Evolutionary conservation across 2,888 invertebrate genomes (phyloP).

Genomic region (Drosophila neotestacea): DNA sequence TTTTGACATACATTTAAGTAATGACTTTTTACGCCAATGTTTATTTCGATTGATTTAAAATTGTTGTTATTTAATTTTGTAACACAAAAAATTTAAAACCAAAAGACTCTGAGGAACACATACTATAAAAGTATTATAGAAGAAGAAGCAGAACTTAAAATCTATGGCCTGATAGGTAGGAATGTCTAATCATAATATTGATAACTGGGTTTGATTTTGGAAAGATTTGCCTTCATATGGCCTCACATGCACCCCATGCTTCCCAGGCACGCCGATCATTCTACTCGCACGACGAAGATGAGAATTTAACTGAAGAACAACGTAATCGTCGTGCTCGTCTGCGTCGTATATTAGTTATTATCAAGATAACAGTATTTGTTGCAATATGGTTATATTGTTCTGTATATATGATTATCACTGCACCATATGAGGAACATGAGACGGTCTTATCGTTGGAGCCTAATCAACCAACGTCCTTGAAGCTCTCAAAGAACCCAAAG

Average conservation of each 20-base stretch:
- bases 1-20: not conserved
- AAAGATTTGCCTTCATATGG: slow-evolving; percentile 10
- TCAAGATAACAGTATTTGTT: slow-evolving; percentile 26
- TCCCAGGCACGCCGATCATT: slow-evolving; percentile 36
- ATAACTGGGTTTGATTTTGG: not conserved
- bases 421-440: not conserved
- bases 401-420: slow-evolving; percentile 11
- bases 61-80: slow-evolving; percentile 10
- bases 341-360: not conserved
- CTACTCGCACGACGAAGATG: slow-evolving; percentile 6
- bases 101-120: not conserved
- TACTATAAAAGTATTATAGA: not conserved
- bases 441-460: slow-evolving; percentile 12
- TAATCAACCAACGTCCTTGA: not conserved
- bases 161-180: slow-evolving; percentile 23
- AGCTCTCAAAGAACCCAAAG: not conserved
- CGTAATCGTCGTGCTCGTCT: not conserved
- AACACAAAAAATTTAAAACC: slow-evolving; percentile 8
- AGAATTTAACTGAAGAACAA: slow-evolving; percentile 20
- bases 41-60: slow-evolving; percentile 11
- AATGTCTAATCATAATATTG: not conserved
- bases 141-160: not conserved
- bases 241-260: slow-evolving; percentile 4
- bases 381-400: slow-evolving; percentile 34
- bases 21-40: slow-evolving; percentile 5